A percentile compares a stretch with the other conserved stretches of the same genome.
Evolutionary conservation across 2,113 vertebrate species (phyloP).

Genomic region (Sterna hirundo): DNA sequence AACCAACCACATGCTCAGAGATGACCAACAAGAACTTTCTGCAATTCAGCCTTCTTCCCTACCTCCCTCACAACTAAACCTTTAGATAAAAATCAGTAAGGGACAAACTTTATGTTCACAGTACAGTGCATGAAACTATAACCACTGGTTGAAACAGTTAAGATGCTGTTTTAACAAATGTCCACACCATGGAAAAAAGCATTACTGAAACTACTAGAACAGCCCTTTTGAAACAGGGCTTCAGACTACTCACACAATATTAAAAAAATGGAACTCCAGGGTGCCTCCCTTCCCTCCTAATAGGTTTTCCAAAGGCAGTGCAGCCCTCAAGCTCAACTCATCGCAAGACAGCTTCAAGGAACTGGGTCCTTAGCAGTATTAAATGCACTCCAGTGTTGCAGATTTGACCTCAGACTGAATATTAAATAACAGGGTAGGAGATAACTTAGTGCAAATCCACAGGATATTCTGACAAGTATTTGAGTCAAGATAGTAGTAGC

Average conservation of each 20-base stretch:
- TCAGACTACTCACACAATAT: not conserved
- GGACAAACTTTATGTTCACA: not conserved
- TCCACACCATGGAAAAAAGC: not conserved
- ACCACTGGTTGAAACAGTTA: not conserved
- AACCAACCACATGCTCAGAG: not conserved
- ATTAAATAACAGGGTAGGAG: rapidly evolving
- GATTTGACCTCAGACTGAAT: not conserved
- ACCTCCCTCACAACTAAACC: not conserved
- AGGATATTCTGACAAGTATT: not conserved
- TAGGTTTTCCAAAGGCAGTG: not conserved
- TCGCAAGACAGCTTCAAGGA: not conserved
- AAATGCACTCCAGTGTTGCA: not conserved
- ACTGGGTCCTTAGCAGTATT: not conserved
- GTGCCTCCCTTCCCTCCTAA: not conserved
- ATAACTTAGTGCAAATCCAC: not conserved
- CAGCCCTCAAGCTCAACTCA: not conserved
- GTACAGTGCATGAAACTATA: not conserved
- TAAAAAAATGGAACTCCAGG: not conserved
- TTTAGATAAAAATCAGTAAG: not conserved
- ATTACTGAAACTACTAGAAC: not conserved
- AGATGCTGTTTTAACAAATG: not conserved
- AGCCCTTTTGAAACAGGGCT: not conserved
- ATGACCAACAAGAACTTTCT: not conserved
- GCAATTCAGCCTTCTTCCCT: not conserved
- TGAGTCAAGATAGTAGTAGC: not conserved